phyloP scores from a whole-genome alignment of 1,140 invertebrate genomes.

The Drosophila sp. region DNA sequence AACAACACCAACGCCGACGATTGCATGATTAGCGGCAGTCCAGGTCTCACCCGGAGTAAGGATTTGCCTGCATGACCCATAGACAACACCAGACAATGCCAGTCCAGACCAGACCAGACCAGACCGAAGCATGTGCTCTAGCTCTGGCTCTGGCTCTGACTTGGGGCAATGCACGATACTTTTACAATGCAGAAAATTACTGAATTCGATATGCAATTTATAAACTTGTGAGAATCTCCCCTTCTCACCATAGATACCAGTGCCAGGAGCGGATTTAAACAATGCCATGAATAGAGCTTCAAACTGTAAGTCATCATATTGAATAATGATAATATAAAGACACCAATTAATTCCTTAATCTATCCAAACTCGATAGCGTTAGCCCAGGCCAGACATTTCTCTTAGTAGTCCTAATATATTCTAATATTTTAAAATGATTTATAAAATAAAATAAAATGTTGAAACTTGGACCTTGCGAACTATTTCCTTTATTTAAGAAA shows the following conservation, averaged over 20 bases:
- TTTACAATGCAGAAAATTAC: slow-evolving; percentile 69
- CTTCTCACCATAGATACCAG: neutral
- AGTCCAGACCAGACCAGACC: slow-evolving; percentile 16
- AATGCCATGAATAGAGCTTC: too few relatives aligned
- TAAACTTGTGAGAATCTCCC: slow-evolving; percentile 37
- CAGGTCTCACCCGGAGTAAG: slow-evolving; percentile 28
- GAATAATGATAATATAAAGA: too few relatives aligned
- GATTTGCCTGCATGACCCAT: slow-evolving; percentile 30
- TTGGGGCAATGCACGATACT: slow-evolving; percentile 65
- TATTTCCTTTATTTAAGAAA: too few relatives aligned
- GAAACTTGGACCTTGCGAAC: too few relatives aligned
- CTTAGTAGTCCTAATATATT: too few relatives aligned
- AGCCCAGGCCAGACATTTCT: too few relatives aligned
- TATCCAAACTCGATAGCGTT: too few relatives aligned
- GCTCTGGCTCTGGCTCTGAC: slow-evolving; percentile 11
- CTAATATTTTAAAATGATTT: too few relatives aligned
- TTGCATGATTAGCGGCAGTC: slow-evolving; percentile 75
- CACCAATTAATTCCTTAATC: too few relatives aligned
- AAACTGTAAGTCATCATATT: too few relatives aligned
- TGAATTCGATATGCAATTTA: slow-evolving; percentile 81
- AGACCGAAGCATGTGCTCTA: slow-evolving; percentile 21
- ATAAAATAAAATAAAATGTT: too few relatives aligned
- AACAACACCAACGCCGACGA: slow-evolving; percentile 51
- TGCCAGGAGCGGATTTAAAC: neutral
- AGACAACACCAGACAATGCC: slow-evolving; percentile 13